phyloP scores from a whole-genome alignment of 2,113 vertebrate species.

The Felis chaus region DNA sequence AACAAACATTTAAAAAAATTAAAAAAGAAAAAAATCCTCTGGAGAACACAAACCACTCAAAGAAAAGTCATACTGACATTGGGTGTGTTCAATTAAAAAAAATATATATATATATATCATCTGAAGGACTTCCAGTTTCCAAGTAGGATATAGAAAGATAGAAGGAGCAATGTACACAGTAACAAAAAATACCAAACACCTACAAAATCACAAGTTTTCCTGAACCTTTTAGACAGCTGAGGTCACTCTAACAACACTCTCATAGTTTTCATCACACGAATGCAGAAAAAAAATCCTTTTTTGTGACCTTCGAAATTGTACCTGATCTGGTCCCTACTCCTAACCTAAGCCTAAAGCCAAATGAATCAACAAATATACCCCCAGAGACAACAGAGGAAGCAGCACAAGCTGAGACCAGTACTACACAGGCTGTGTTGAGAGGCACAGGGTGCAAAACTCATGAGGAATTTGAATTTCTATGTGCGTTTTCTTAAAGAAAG shows the following conservation, averaged over 20 bases:
- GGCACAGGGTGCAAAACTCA: background rate
- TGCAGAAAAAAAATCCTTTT: background rate
- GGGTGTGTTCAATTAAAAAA: background rate
- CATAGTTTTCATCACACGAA: background rate
- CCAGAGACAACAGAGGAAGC: background rate
- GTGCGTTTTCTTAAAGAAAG: conserved; percentile 14
- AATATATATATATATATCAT: background rate
- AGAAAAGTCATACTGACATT: background rate
- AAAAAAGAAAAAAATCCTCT: background rate
- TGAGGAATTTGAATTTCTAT: background rate
- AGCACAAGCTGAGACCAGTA: background rate
- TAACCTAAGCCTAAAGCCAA: background rate
- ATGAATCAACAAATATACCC: background rate
- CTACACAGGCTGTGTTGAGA: background rate
- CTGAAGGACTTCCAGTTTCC: background rate
- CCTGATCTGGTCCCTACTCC: background rate
- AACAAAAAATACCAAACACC: background rate
- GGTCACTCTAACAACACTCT: background rate
- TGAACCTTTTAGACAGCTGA: background rate
- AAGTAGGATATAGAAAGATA: background rate
- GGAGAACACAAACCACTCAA: background rate
- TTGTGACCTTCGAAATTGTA: background rate
- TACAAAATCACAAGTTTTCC: background rate
- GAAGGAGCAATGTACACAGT: background rate
- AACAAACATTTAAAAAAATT: no score